phyloP scores from a whole-genome alignment of 2,113 vertebrate species.

The Lepidothrix coronata region DNA sequence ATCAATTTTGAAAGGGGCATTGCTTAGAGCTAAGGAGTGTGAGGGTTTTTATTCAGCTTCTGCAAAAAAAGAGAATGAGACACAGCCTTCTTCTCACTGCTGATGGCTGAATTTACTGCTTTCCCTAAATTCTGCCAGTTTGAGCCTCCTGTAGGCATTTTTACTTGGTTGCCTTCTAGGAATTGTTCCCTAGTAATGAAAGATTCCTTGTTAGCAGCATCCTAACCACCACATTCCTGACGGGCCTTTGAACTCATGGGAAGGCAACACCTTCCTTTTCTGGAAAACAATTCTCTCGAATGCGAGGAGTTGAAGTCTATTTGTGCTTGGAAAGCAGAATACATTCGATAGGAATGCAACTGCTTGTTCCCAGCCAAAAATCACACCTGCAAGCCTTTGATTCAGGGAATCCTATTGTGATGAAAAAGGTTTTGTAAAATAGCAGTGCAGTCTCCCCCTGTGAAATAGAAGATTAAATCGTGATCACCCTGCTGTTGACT shows the following conservation, averaged over 20 bases:
- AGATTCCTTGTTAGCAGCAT: background rate
- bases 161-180: background rate
- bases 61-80: background rate
- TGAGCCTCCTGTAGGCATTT: background rate
- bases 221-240: background rate
- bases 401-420: slow-evolving; percentile 28
- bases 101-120: background rate
- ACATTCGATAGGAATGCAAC: background rate
- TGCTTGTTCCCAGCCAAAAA: slow-evolving; percentile 30
- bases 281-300: background rate
- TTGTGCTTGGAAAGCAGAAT: slow-evolving; percentile 28
- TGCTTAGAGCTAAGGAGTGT: background rate
- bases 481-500: slow-evolving; percentile 54
- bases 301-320: background rate
- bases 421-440: slow-evolving; percentile 22
- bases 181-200: background rate
- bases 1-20: background rate
- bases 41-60: background rate
- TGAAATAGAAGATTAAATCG: slow-evolving; percentile 30
- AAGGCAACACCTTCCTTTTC: background rate
- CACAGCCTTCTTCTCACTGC: background rate
- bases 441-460: background rate
- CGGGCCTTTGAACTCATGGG: background rate
- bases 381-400: slow-evolving; percentile 51
- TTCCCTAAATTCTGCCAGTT: background rate